phyloP scores from a whole-genome alignment of 1,140 invertebrate genomes.

The Drosophila tropicalis region DNA sequence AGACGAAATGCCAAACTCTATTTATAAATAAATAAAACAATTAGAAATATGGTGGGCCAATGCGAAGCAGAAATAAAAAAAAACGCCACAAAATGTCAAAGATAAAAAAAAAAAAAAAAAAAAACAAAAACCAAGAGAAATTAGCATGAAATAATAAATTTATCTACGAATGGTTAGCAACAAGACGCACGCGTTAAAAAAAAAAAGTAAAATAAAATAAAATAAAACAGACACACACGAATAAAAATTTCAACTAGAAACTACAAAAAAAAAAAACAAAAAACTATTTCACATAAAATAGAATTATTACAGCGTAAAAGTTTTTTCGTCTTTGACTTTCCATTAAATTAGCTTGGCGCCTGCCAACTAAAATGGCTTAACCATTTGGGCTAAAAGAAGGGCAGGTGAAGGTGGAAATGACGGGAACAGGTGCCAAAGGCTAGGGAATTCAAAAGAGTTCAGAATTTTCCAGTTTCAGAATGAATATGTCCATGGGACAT shows the following conservation, averaged over 20 bases:
- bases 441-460: too few species aligned
- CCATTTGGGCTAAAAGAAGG: too few species aligned
- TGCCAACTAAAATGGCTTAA: neutral
- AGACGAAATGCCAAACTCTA: constrained; percentile 45
- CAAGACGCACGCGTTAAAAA: constrained; percentile 26
- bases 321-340: constrained; percentile 8
- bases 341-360: neutral
- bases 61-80: constrained; percentile 25
- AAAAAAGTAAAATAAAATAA: neutral
- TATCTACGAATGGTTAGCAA: constrained; percentile 24
- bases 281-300: constrained; percentile 28
- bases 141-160: constrained; percentile 62
- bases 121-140: constrained; percentile 27
- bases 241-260: neutral
- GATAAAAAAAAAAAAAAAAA: constrained; percentile 28
- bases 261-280: neutral
- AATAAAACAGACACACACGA: constrained; percentile 10
- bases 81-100: constrained; percentile 38
- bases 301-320: constrained; percentile 44
- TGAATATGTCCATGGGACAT: too few species aligned
- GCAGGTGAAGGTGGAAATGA: too few species aligned
- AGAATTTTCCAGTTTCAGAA: too few species aligned
- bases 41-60: constrained; percentile 39
- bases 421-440: too few species aligned
- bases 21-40: constrained; percentile 43